These are phyloP conservation scores for Chrysotoxum bicinctum DNA, from an alignment of 2,888 invertebrate species.

Conservation along the genomic window DNA sequence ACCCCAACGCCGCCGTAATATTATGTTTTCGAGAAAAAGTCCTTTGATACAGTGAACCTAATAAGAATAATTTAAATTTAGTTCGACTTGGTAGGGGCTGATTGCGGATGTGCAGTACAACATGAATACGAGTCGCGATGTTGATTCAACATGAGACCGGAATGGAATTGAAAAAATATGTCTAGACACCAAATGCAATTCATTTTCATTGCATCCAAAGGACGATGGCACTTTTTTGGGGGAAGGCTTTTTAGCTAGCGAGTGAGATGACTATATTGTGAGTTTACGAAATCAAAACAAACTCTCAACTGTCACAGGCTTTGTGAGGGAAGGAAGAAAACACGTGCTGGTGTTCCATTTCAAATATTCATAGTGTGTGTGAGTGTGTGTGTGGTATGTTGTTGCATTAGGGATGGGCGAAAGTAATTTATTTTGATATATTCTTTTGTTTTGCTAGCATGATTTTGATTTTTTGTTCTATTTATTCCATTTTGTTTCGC, in stretches of 20 bases:
- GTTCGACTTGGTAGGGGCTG: constrained; percentile 1
- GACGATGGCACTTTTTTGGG: constrained; percentile 19
- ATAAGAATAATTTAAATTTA: neutral
- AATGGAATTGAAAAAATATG: constrained; percentile 30
- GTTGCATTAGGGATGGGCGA: neutral
- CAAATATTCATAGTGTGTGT: neutral
- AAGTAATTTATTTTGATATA: constrained; percentile 20
- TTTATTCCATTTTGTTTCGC: constrained; percentile 32
- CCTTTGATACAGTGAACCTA: constrained; percentile 15
- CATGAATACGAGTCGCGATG: constrained; percentile 42
- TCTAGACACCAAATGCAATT: constrained; percentile 55
- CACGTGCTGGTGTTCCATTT: constrained; percentile 65
- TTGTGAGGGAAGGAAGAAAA: constrained; percentile 29
- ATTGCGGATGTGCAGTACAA: constrained; percentile 10
- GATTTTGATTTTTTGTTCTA: constrained; percentile 42
- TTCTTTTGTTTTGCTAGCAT: constrained; percentile 32
- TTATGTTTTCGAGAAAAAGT: constrained; percentile 1
- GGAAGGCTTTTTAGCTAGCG: constrained; percentile 13
- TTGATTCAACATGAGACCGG: constrained; percentile 57
- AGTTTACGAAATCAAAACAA: constrained; percentile 44
- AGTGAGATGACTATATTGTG: constrained; percentile 22
- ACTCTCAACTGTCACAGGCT: neutral
- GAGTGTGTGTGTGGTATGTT: neutral
- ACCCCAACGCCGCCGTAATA: neutral
- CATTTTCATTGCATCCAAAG: constrained; percentile 27